phyloP scores from a whole-genome alignment of 35 echinoderm and acorn worm species.

The Lytechinus pictus region DNA sequence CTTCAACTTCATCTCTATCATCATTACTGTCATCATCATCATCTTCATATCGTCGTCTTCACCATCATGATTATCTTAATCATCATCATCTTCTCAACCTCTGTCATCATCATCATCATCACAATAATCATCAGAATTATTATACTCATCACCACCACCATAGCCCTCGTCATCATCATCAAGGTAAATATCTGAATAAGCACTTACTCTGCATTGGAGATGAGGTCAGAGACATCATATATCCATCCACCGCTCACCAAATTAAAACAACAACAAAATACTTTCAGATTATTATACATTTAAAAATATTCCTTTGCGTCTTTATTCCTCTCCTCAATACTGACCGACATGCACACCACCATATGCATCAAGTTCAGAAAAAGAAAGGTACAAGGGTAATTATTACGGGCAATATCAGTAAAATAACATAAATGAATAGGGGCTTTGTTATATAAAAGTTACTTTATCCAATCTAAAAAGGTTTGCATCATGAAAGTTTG shows the following conservation, averaged over 20 bases:
- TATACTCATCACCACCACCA: neutral
- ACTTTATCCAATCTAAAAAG: neutral
- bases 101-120: neutral
- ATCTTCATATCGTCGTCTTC: neutral
- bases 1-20: neutral
- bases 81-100: neutral
- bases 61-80: neutral
- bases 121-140: neutral
- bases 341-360: neutral
- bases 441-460: neutral
- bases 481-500: neutral
- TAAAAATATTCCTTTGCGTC: conserved; percentile 5
- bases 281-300: neutral
- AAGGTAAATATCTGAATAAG: neutral
- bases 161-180: neutral
- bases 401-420: neutral
- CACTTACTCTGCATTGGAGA: neutral
- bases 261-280: neutral
- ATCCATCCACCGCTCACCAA: neutral
- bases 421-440: neutral
- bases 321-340: conserved; percentile 12
- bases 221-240: neutral
- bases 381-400: neutral
- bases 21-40: neutral
- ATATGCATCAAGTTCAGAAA: neutral